Conservation (phyloP, 2,888 invertebrate genomes). For the Coelopa pilipes region DNA sequence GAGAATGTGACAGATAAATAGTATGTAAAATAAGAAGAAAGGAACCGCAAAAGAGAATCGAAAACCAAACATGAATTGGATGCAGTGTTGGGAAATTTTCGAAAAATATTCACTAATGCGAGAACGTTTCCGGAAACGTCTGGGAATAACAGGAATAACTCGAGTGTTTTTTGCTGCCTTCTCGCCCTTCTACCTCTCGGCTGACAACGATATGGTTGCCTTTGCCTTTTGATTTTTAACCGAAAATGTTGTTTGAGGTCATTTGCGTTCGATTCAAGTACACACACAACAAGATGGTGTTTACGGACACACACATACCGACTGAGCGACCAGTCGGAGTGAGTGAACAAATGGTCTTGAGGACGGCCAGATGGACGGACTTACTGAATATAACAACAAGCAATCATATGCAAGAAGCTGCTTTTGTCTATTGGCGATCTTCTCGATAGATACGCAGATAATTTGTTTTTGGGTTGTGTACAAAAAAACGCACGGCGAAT, state of each 20-base stretch:
- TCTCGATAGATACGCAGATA: slow-evolving; percentile 17
- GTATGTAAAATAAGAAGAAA: not conserved
- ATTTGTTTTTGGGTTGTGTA: not conserved
- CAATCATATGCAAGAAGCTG: not conserved
- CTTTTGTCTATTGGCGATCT: not conserved
- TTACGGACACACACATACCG: slow-evolving; percentile 10
- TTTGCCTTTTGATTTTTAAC: slow-evolving; percentile 19
- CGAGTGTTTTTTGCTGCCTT: slow-evolving; percentile 5
- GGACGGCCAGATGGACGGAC: not conserved
- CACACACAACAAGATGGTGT: slow-evolving; percentile 41
- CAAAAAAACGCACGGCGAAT: slow-evolving; percentile 7
- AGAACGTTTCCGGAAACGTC: not conserved
- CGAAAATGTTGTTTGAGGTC: slow-evolving; percentile 54
- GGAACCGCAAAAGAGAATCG: not conserved
- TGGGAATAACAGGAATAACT: slow-evolving; percentile 5
- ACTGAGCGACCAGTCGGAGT: not conserved
- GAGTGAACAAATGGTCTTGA: too few relatives aligned
- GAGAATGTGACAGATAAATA: slow-evolving; percentile 1
- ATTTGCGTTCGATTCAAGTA: slow-evolving; percentile 50
- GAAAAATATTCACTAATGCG: not conserved
- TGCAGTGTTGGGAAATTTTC: not conserved
- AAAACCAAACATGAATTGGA: not conserved
- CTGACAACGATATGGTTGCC: not conserved
- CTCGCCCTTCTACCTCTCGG: not conserved
- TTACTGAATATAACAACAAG: not conserved